Conservation (phyloP, 2,113 vertebrate species). For the Mus spicilegus region DNA sequence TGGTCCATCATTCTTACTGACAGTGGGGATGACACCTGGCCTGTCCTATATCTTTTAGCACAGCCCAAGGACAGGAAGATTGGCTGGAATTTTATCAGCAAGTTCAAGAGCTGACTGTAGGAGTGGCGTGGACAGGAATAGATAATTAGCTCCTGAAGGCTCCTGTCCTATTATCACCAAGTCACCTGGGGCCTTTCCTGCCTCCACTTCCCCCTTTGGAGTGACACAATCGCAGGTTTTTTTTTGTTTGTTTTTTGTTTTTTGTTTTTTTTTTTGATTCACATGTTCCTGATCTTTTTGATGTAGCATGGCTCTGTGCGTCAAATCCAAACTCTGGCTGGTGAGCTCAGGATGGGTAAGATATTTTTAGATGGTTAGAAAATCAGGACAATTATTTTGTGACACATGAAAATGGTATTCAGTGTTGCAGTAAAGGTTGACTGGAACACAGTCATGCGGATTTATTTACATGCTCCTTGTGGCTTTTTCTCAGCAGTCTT, state of each 20-base stretch:
- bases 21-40: slow-evolving; percentile 22
- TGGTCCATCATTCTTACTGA: slow-evolving; percentile 67
- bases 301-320: neutral
- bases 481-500: neutral
- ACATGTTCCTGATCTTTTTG: neutral
- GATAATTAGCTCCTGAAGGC: slow-evolving; percentile 52
- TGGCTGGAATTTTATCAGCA: slow-evolving; percentile 59
- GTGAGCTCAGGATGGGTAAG: slow-evolving; percentile 32
- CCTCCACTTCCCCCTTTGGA: neutral
- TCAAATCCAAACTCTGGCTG: slow-evolving; percentile 4
- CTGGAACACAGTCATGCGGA: neutral
- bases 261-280: neutral
- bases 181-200: neutral
- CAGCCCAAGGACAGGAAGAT: slow-evolving; percentile 58
- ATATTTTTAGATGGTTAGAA: slow-evolving; percentile 52
- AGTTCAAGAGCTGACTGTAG: neutral
- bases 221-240: neutral
- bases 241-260: too few relatives aligned
- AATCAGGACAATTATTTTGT: neutral
- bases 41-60: slow-evolving; percentile 6
- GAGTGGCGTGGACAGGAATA: neutral
- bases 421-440: slow-evolving; percentile 11
- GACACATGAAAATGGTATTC: slow-evolving; percentile 17
- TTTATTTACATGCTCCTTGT: slow-evolving; percentile 32
- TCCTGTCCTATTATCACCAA: slow-evolving; percentile 17